phyloP scores from a whole-genome alignment of 2,888 invertebrate species.

The Drosophila fulvimacula region DNA sequence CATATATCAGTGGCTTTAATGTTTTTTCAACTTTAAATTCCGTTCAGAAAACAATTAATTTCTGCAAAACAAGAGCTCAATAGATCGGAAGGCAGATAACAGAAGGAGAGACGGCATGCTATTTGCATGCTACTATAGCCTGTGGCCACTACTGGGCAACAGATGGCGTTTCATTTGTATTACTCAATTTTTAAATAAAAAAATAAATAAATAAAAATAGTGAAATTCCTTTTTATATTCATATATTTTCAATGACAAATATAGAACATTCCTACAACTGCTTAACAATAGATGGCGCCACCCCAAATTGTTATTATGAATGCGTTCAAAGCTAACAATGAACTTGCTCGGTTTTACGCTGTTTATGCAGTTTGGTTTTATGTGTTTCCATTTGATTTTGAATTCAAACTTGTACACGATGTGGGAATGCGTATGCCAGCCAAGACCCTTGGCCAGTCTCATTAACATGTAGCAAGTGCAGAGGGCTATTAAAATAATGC shows the following conservation, averaged over 20 bases:
- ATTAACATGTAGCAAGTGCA: conserved; percentile 54
- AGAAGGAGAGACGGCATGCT: not conserved
- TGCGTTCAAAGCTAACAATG: not conserved
- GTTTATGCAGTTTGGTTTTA: not conserved
- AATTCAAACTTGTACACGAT: not conserved
- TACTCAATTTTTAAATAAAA: not conserved
- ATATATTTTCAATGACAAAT: no score
- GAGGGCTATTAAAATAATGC: conserved; percentile 48
- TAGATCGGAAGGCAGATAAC: not conserved
- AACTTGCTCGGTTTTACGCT: not conserved
- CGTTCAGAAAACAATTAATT: not conserved
- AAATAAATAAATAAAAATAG: rapidly evolving
- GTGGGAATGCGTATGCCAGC: conserved; percentile 17
- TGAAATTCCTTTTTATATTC: not conserved
- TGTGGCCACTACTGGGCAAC: not conserved
- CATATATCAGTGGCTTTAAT: not conserved
- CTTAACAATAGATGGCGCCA: conserved; percentile 15
- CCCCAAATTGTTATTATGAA: not conserved
- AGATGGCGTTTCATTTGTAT: conserved; percentile 22
- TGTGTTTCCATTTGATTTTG: not conserved
- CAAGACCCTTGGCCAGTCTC: conserved; percentile 19
- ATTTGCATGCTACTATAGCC: not conserved
- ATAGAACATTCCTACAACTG: no score
- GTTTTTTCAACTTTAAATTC: conserved; percentile 4
- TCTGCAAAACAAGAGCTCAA: conserved; percentile 1